A percentile compares a stretch with the other conserved stretches of the same genome.
Conservation (phyloP, 1,140 invertebrate genomes). For the Belonocnema kinseyi region DNA sequence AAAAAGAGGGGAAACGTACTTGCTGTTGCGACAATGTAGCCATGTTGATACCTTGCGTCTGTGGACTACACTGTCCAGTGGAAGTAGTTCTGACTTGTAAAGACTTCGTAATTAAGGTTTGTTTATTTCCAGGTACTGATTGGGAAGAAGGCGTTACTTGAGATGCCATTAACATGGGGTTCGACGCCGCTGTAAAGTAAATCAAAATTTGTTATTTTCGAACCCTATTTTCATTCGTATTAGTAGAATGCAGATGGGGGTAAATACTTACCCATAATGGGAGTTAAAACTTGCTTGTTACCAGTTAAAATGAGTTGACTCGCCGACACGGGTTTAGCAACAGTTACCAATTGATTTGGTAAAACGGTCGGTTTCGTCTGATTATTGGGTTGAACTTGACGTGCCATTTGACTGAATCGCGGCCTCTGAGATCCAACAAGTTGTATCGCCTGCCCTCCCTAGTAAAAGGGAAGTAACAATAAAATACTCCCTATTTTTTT, state of each 20-base stretch:
- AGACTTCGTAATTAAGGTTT: conserved; percentile 72
- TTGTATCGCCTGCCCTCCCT: conserved; percentile 76
- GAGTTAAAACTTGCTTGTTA: conserved; percentile 78
- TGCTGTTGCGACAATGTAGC: conserved; percentile 72
- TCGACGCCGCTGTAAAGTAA: conserved; percentile 65
- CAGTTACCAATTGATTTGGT: conserved; percentile 70
- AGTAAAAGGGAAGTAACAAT: conserved; percentile 42
- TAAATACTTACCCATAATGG: conserved; percentile 77
- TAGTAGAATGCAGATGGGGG: neutral
- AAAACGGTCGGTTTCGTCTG: conserved; percentile 74
- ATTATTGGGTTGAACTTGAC: conserved; percentile 73
- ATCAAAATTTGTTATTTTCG: conserved; percentile 36
- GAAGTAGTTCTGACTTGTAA: conserved; percentile 68
- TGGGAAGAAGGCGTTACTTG: conserved; percentile 70
- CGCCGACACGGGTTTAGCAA: conserved; percentile 73
- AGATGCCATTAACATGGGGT: conserved; percentile 72
- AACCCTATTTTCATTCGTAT: neutral
- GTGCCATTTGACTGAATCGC: conserved; percentile 76
- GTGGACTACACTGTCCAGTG: conserved; percentile 68
- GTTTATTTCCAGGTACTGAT: conserved; percentile 72
- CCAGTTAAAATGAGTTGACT: conserved; percentile 77
- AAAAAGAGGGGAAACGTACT: conserved; percentile 52
- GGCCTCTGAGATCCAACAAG: conserved; percentile 78
- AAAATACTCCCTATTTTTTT: too few relatives aligned
- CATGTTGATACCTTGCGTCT: conserved; percentile 69